phyloP scores from a whole-genome alignment of 2,888 invertebrate genomes.

The Spatulosminthurus flaviceps region DNA sequence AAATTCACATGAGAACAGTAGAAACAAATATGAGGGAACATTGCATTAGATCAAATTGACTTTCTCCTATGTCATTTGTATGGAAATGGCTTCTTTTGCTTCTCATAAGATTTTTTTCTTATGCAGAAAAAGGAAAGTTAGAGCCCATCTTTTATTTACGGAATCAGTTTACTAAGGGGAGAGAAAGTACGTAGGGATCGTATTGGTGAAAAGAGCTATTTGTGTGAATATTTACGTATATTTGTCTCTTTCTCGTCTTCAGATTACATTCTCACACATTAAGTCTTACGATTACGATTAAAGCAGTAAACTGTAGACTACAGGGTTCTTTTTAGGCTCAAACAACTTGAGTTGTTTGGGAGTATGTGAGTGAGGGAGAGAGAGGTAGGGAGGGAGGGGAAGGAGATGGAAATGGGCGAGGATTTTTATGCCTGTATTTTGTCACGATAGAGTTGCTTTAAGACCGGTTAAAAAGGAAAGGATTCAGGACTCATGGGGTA shows the following conservation, averaged over 20 bases:
- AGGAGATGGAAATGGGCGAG: neutral
- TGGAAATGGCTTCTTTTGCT: too few species aligned
- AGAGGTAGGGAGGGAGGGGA: neutral
- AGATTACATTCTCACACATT: constrained; percentile 13
- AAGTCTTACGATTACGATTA: constrained; percentile 14
- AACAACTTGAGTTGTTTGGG: too few species aligned
- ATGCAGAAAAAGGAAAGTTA: too few species aligned
- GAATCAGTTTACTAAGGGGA: neutral
- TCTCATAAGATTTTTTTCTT: too few species aligned
- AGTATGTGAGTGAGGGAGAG: too few species aligned
- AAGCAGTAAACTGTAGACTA: constrained; percentile 18
- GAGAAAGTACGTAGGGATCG: neutral
- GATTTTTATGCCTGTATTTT: neutral
- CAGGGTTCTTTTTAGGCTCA: too few species aligned
- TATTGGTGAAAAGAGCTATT: neutral
- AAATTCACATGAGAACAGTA: too few species aligned
- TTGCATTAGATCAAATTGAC: too few species aligned
- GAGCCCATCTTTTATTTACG: neutral
- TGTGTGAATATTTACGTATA: constrained; percentile 14
- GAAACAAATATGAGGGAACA: too few species aligned
- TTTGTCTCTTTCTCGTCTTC: neutral
- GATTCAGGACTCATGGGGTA: neutral
- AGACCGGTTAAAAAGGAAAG: neutral
- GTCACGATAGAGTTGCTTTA: constrained; percentile 2
- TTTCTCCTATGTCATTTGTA: too few species aligned